Evolutionary conservation across 1,140 invertebrate genomes (phyloP).

Genomic region (Colletes latitarsis): DNA sequence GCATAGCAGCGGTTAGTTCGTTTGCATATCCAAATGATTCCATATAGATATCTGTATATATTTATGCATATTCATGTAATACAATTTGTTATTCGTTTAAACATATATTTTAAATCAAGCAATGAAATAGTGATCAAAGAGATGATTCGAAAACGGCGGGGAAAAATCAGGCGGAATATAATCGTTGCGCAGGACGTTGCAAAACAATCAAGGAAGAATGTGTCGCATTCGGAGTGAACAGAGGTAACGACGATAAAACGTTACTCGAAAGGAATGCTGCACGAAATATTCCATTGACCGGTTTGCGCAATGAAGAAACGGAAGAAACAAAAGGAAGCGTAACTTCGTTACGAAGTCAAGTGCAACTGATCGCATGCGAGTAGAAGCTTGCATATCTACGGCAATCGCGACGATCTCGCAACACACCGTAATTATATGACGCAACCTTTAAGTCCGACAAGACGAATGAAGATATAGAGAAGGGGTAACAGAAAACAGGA

Average conservation of each 20-base stretch:
- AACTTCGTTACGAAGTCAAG: slow-evolving; percentile 31
- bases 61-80: slow-evolving; percentile 34
- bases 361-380: slow-evolving; percentile 59
- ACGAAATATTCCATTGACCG: neutral
- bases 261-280: slow-evolving; percentile 6
- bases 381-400: slow-evolving; percentile 42
- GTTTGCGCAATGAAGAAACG: neutral
- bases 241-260: neutral
- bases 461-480: slow-evolving; percentile 19
- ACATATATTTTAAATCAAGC: slow-evolving; percentile 50
- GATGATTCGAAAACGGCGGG: slow-evolving; percentile 17
- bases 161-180: slow-evolving; percentile 7
- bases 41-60: slow-evolving; percentile 40
- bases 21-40: slow-evolving; percentile 52
- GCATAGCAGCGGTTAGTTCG: slow-evolving; percentile 66
- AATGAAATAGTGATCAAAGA: slow-evolving; percentile 26
- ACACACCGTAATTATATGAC: neutral
- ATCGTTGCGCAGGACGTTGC: slow-evolving; percentile 6
- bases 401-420: neutral
- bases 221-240: neutral
- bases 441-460: neutral
- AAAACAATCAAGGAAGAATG: slow-evolving; percentile 25
- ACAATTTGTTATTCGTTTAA: slow-evolving; percentile 32
- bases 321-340: slow-evolving; percentile 13
- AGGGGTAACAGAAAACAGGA: slow-evolving; percentile 54